Evolutionary conservation across 2,888 invertebrate genomes (phyloP).

Genomic region (Pycnomerus fuliginosus): DNA sequence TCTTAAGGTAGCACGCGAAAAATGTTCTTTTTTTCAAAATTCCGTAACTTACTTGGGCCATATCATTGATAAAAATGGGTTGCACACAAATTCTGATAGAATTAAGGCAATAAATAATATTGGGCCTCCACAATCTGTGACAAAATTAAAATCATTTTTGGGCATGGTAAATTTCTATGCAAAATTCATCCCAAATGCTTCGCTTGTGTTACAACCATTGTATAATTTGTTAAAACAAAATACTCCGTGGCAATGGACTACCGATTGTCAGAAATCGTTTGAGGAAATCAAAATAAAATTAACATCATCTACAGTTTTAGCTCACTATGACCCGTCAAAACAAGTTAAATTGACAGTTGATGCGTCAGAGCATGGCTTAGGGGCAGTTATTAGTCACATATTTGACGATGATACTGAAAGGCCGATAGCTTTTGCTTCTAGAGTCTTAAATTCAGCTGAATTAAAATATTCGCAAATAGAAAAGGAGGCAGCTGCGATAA

Average conservation of each 20-base stretch:
- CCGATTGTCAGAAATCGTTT: conserved; percentile 4
- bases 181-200: conserved; percentile 17
- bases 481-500: conserved; percentile 37
- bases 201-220: conserved; percentile 7
- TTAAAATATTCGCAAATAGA: conserved; percentile 31
- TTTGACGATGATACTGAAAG: conserved; percentile 34
- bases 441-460: conserved; percentile 31
- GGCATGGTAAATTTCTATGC: conserved; percentile 18
- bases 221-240: conserved; percentile 10
- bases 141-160: conserved; percentile 18
- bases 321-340: conserved; percentile 15
- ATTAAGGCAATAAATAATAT: conserved; percentile 23
- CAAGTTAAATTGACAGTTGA: conserved; percentile 13
- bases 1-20: conserved; percentile 27
- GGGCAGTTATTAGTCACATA: conserved; percentile 34
- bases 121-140: conserved; percentile 6
- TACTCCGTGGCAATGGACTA: conserved; percentile 4
- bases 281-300: conserved; percentile 8
- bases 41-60: conserved; percentile 28
- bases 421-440: conserved; percentile 40
- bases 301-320: conserved; percentile 7
- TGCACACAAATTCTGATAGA: conserved; percentile 25
- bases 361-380: conserved; percentile 28
- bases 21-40: conserved; percentile 30
- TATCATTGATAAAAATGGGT: conserved; percentile 29